Base-by-base conservation (phyloP, 2,113 vertebrate species). In the Pseudorasbora parva region DNA sequence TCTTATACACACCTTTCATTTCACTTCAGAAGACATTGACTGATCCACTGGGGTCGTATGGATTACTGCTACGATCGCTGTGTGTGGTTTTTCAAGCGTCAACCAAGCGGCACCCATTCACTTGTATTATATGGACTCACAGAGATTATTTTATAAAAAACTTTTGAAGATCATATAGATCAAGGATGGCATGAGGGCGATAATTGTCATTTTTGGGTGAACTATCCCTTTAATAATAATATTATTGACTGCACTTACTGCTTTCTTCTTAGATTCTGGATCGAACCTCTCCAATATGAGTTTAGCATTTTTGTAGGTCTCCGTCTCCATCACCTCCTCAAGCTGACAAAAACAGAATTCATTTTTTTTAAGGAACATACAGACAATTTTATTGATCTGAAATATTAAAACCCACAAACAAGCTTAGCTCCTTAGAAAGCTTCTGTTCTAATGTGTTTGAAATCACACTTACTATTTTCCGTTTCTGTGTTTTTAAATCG, bases 261-360 rank as follows among this genome's bases (percentile, higher is more conserved):
- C 94, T 93, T 94, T 93, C 90, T 92, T 97, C 91, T 95, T 97
- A 17, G 97, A 95, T 12, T 96, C 97, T 37, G 97, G 96, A 93
- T 99, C 97, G 88, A 99, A 99, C 54, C 97, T 96, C 91, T 99
- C 98, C 88, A 99, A 95, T 87, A 99, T 99, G 91, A 98, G 89
- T 91, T 99, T 99, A 84, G 98, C 98, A 19, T 94, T 97, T 92
- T 99, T 99, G 86, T 99, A 99, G 0, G 97, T 99, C 93, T 99
- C 97, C 2, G 95, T 99, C 92, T 99, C 98, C 97, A 98, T 99
- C 86, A 99, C 98, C 88, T 99, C 96, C 88, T 99, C 97, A 90
- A 99, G 95, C 98, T 99, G 86, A 10, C 90, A 89, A 86, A 84
- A 25, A 73, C 8, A 84, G 79, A 83, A 1, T 33, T 54, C 0